A percentile compares a stretch with the other conserved stretches of the same genome.
phyloP scores from a whole-genome alignment of 92 coral and sea anemone species.

The Scolanthus callimorphus region DNA sequence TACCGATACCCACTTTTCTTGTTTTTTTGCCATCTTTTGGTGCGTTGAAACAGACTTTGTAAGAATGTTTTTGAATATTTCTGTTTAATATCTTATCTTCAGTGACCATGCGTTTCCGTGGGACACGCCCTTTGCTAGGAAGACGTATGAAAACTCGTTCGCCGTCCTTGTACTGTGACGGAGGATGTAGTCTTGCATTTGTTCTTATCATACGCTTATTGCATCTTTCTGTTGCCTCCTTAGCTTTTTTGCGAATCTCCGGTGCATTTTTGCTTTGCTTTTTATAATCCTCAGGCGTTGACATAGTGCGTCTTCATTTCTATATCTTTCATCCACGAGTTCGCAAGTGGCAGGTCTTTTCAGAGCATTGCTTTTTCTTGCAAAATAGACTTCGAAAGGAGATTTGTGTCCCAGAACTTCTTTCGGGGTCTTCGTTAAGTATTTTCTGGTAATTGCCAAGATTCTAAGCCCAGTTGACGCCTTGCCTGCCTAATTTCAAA shows the following conservation, averaged over 20 bases:
- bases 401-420: too few species aligned
- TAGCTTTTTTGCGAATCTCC: conserved; percentile 6
- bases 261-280: conserved; percentile 2
- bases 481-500: too few species aligned
- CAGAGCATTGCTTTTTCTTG: too few species aligned
- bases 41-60: conserved; percentile 20
- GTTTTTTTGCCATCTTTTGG: conserved; percentile 18
- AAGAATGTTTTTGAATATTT: conserved; percentile 3
- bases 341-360: too few species aligned
- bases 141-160: conserved; percentile 34
- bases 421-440: too few species aligned
- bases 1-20: conserved; percentile 26
- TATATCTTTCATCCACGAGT: neutral
- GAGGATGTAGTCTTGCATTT: conserved; percentile 27
- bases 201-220: conserved; percentile 15
- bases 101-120: conserved; percentile 21
- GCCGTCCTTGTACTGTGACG: conserved; percentile 30
- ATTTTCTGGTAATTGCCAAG: too few species aligned
- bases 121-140: conserved; percentile 12
- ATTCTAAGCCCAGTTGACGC: too few species aligned
- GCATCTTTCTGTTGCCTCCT: conserved; percentile 22
- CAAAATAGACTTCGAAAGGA: too few species aligned
- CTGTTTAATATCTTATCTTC: conserved; percentile 20
- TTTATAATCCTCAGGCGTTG: conserved; percentile 6
- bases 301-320: neutral